A percentile compares a stretch with the other conserved stretches of the same genome.
Evolutionary conservation across 2,113 vertebrate genomes (phyloP).

Genomic region (Alethe castanea): DNA sequence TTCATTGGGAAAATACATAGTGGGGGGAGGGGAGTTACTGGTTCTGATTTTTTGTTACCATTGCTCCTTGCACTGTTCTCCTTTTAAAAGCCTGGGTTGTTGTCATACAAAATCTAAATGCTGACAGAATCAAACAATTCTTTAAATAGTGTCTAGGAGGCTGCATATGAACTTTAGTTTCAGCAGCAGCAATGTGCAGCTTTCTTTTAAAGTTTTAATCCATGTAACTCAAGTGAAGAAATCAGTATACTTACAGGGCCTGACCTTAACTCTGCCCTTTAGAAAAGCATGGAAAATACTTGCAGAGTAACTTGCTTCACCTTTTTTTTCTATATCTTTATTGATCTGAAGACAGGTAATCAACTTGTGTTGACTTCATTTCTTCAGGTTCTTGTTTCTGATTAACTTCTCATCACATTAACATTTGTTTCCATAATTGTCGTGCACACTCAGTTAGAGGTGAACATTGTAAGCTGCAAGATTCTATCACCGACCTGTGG

Average conservation of each 20-base stretch:
- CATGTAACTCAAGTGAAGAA: not conserved
- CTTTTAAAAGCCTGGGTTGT: not conserved
- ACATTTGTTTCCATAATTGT: not conserved
- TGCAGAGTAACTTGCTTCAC: accelerated
- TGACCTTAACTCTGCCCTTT: not conserved
- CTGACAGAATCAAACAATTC: not conserved
- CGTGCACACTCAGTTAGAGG: not conserved
- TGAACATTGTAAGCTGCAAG: not conserved
- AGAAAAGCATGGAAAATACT: not conserved
- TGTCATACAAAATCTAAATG: not conserved
- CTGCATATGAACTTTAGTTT: not conserved
- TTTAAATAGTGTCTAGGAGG: not conserved
- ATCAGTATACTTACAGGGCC: not conserved
- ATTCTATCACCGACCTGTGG: not conserved
- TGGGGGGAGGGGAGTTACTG: accelerated
- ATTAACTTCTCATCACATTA: not conserved
- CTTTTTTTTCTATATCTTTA: not conserved
- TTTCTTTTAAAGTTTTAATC: not conserved
- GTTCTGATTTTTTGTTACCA: not conserved
- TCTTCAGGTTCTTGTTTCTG: not conserved
- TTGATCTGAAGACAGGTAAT: not conserved
- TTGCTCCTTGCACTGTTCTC: not conserved
- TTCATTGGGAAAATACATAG: not conserved
- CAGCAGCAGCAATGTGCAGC: not conserved
- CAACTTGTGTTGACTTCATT: not conserved